phyloP scores from a whole-genome alignment of 2,888 invertebrate genomes.

The Drosophila buzzatii region DNA sequence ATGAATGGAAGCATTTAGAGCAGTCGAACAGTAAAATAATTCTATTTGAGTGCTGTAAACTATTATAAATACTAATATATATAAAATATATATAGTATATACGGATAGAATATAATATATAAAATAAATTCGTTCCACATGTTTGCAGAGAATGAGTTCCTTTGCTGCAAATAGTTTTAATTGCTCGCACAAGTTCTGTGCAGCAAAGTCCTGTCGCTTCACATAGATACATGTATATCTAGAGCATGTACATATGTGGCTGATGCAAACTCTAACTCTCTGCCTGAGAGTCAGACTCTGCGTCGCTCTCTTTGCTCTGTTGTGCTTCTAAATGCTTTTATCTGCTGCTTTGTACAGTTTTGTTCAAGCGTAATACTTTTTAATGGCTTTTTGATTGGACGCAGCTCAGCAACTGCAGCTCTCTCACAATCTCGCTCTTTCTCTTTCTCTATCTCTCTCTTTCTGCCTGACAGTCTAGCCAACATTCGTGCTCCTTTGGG shows the following conservation, averaged over 20 bases:
- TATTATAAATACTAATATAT: neutral
- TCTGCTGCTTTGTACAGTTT: constrained; percentile 78
- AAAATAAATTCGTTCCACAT: neutral
- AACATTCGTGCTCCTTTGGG: constrained; percentile 32
- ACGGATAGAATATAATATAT: neutral
- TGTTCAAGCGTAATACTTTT: constrained; percentile 84
- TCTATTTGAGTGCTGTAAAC: neutral
- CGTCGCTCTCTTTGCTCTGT: constrained; percentile 8
- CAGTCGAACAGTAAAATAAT: neutral
- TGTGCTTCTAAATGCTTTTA: constrained; percentile 55
- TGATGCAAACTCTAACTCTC: neutral
- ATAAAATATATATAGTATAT: too few species aligned
- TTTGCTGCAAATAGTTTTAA: constrained; percentile 57
- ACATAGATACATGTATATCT: neutral
- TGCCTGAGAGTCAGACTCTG: constrained; percentile 1
- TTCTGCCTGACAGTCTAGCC: neutral
- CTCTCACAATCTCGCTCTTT: neutral
- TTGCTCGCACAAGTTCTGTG: constrained; percentile 29
- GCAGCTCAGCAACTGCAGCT: constrained; percentile 56
- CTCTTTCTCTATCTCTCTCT: neutral
- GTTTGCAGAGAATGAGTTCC: constrained; percentile 34
- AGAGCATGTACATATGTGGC: neutral
- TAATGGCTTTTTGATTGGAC: constrained; percentile 85
- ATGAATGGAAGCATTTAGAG: neutral
- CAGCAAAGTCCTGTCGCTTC: constrained; percentile 3